These are phyloP conservation scores for Butastur rufipennis DNA, from an alignment of 2,113 vertebrate species.

Conservation along the genomic window DNA sequence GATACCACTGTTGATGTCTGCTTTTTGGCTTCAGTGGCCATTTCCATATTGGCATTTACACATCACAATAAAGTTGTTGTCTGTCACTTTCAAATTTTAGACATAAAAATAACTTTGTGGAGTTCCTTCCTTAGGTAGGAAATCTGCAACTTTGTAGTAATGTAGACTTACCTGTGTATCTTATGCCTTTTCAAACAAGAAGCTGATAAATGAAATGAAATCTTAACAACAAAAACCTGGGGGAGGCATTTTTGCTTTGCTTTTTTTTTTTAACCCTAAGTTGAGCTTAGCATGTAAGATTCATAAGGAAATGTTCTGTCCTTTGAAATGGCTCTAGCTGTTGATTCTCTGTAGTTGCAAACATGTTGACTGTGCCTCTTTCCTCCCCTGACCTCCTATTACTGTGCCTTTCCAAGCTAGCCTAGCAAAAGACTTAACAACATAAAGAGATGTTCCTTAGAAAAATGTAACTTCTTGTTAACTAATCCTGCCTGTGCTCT, in stretches of 20 bases:
- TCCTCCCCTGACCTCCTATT: not conserved
- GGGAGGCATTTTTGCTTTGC: not conserved
- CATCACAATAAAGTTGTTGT: not conserved
- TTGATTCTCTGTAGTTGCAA: not conserved
- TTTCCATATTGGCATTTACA: not conserved
- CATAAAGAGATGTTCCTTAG: not conserved
- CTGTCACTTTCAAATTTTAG: not conserved
- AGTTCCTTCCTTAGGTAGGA: not conserved
- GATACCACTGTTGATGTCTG: not conserved
- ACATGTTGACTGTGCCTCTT: fast-evolving
- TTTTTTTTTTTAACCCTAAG: too few relatives aligned
- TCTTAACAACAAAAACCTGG: not conserved
- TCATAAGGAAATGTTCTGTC: not conserved
- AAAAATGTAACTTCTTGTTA: not conserved
- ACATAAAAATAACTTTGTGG: not conserved
- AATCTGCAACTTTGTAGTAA: not conserved
- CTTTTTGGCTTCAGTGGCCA: not conserved
- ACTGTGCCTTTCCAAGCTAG: not conserved
- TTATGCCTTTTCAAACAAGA: not conserved
- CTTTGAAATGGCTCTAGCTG: not conserved
- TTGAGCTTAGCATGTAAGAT: not conserved
- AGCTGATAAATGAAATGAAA: not conserved
- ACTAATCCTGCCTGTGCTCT: not conserved
- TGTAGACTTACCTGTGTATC: not conserved
- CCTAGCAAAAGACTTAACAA: not conserved